A percentile compares a stretch with the other conserved stretches of the same genome.
Conservation (phyloP, 2,797 vertebrate genomes). For the Myripristis jacobus region DNA sequence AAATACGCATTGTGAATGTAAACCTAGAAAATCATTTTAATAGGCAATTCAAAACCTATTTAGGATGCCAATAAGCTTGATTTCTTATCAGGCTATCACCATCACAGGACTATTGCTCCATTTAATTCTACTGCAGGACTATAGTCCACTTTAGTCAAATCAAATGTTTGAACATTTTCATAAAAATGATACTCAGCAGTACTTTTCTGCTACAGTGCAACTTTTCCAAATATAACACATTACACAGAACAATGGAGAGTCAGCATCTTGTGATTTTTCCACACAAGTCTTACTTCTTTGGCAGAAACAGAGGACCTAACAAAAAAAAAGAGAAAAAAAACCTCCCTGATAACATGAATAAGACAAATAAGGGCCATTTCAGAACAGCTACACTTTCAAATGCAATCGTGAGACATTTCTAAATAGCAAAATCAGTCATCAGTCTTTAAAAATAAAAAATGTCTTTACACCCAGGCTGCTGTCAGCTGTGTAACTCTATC, state of each 20-base stretch:
- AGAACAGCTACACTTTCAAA: not conserved
- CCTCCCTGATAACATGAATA: not conserved
- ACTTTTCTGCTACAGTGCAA: constrained; percentile 15
- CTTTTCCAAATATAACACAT: constrained; percentile 23
- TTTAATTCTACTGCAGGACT: constrained; percentile 1
- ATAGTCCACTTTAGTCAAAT: constrained; percentile 6
- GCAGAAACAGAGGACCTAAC: constrained; percentile 8
- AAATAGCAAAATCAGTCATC: not conserved
- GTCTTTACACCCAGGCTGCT: not conserved
- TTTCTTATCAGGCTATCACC: not conserved
- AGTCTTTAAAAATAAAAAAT: too few relatives aligned
- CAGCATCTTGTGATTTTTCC: constrained; percentile 28
- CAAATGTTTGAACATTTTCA: constrained; percentile 13
- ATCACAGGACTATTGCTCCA: not conserved
- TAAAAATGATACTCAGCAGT: constrained; percentile 19
- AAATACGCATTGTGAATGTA: not conserved
- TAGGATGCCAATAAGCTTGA: not conserved
- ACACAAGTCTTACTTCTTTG: constrained; percentile 10
- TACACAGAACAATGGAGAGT: constrained; percentile 27
- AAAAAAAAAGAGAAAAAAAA: too few relatives aligned
- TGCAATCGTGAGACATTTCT: not conserved
- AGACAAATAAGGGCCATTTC: not conserved
- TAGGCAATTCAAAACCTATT: not conserved
- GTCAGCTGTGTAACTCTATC: not conserved
- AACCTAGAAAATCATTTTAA: not conserved